These are phyloP conservation scores for Oncorhynchus clarkii DNA, from an alignment of 2,113 vertebrate genomes.

Conservation along the genomic window DNA sequence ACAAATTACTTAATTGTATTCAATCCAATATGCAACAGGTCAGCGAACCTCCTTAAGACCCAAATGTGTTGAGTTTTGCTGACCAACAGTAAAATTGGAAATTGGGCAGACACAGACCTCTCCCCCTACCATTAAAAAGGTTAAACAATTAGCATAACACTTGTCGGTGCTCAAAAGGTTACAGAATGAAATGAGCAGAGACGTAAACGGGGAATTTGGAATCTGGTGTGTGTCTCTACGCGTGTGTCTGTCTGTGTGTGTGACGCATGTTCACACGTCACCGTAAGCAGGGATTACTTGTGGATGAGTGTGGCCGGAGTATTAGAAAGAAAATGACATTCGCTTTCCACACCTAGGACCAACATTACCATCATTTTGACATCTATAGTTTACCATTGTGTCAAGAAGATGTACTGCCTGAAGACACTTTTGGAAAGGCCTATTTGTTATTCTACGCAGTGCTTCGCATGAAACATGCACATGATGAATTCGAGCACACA, in stretches of 20 bases:
- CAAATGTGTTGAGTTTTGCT: too few species aligned
- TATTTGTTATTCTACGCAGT: conserved; percentile 53
- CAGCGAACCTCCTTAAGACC: too few species aligned
- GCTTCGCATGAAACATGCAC: conserved; percentile 35
- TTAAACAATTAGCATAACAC: conserved; percentile 56
- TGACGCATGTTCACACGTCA: background rate
- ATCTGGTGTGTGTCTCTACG: conserved; percentile 2
- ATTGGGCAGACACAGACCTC: too few species aligned
- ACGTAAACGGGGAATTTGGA: background rate
- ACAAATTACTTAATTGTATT: too few species aligned
- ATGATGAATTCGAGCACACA: conserved; percentile 35
- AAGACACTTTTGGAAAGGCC: conserved; percentile 37
- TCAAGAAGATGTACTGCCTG: conserved; percentile 54
- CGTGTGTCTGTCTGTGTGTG: background rate
- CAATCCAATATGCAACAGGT: too few species aligned
- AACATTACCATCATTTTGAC: conserved; percentile 24
- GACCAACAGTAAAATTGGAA: too few species aligned
- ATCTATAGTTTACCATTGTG: conserved; percentile 46
- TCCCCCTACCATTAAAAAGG: conserved; percentile 50
- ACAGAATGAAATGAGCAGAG: conserved; percentile 20
- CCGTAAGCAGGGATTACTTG: conserved; percentile 5
- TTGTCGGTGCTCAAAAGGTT: conserved; percentile 49
- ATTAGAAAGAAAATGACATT: background rate
- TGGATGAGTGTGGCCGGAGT: background rate
- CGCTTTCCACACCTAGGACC: background rate